Evolutionary conservation across 2,797 vertebrate genomes (phyloP), one percentile per base, ranked within the genome.

Genomic region (Muraenolepis orangiensis): DNA sequence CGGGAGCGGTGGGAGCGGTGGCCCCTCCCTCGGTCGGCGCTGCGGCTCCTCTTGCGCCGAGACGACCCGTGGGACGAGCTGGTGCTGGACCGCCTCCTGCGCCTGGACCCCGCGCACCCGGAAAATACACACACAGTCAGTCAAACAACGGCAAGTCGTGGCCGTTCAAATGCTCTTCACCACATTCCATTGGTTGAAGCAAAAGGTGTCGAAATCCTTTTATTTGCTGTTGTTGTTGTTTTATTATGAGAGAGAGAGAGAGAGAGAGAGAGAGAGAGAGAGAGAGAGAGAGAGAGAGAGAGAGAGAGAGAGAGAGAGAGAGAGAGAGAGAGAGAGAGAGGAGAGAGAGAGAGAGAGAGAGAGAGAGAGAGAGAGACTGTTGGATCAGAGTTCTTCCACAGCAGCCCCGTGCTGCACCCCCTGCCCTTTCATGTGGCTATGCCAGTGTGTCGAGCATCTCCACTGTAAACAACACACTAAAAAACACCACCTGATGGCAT

Each of bases 31-130:
- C 93, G 90, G 32, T 96, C 96, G 23, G 91, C 88, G 81, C 96
- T 98, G 38, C 91, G 93, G 85, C 96, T 98, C 88, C 88, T 88
- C 90, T 93, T 96, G 88, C 92, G 96, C 86, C 93, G 95, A 84
- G 95, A 92, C 12, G 96, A 96, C 72, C 95, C 95, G n/a, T 93
- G 95, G 0, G 98, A 98, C 2, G 98, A 99, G 72, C 94, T 96
- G 90, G 96, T 98, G 94, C 95, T 97, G 69, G 97, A 98, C 4
- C 94, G 93, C 80, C 92, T 93, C 11, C 92, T 94, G 83, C 92
- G 95, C 79, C 97, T 98, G 82, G 66, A 64, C 70, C 31, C 66
- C 38, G 32, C 29, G 46, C 13, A 31, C 66, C 61, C 26, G 20
- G 66, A 73, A 73, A 67, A 73, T 68, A 64, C 74, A 29, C 74